phyloP scores from a whole-genome alignment of 2,888 invertebrate species.

The Acrobasis consociella region DNA sequence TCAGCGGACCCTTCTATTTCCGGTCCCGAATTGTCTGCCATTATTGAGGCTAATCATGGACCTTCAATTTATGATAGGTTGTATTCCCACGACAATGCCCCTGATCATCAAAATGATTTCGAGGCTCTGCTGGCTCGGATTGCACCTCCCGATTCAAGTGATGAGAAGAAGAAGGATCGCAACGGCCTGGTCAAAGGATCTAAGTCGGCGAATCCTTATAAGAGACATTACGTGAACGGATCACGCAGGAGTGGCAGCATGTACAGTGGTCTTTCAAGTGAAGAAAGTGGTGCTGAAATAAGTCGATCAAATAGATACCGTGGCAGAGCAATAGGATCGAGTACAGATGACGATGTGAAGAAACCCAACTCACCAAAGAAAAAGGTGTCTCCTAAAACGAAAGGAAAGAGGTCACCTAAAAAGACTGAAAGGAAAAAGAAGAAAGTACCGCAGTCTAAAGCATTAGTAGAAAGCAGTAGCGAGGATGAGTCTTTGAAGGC shows the following conservation, averaged over 20 bases:
- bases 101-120: conserved; percentile 86
- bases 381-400: conserved; percentile 71
- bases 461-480: conserved; percentile 83
- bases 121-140: conserved; percentile 87
- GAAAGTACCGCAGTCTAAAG: conserved; percentile 71
- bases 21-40: conserved; percentile 85
- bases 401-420: conserved; percentile 67
- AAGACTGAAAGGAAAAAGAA: conserved; percentile 79
- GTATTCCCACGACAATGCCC: conserved; percentile 88
- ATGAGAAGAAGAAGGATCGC: conserved; percentile 86
- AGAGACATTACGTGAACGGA: conserved; percentile 90
- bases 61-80: conserved; percentile 94
- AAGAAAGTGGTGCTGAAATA: conserved; percentile 72
- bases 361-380: conserved; percentile 75
- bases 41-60: conserved; percentile 94
- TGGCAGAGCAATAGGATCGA: conserved; percentile 75
- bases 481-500: conserved; percentile 81
- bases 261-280: conserved; percentile 84
- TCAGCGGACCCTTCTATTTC: conserved; percentile 80
- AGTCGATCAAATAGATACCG: conserved; percentile 58
- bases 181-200: conserved; percentile 85
- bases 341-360: conserved; percentile 82
- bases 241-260: conserved; percentile 85
- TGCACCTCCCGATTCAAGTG: conserved; percentile 83
- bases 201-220: conserved; percentile 85